Conservation (phyloP, 2,888 invertebrate genomes). For the Drosophila kuntzei region DNA sequence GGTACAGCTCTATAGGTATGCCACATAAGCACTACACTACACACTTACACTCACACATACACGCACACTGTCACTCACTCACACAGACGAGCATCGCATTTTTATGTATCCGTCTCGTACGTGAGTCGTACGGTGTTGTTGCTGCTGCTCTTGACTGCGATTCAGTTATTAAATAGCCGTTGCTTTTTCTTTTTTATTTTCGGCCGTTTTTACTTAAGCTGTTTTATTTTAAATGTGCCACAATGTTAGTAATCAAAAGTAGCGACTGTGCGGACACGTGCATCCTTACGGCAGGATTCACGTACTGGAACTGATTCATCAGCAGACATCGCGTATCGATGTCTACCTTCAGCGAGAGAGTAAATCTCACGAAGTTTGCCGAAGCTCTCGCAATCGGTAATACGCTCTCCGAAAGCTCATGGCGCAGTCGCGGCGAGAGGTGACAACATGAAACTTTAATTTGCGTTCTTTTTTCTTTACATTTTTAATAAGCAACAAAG, state of each 20-base stretch:
- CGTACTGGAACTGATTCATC: constrained; percentile 79
- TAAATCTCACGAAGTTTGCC: constrained; percentile 33
- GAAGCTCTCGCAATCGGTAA: constrained; percentile 28
- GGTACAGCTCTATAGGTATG: constrained; percentile 76
- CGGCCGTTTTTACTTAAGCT: constrained; percentile 41
- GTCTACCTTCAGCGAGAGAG: constrained; percentile 40
- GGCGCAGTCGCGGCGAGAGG: constrained; percentile 38
- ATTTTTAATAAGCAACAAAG: constrained; percentile 68
- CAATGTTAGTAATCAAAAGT: constrained; percentile 56
- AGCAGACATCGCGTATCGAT: constrained; percentile 43
- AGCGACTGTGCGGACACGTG: constrained; percentile 57
- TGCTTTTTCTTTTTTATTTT: constrained; percentile 45
- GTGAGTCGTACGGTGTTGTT: constrained; percentile 53
- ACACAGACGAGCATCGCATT: constrained; percentile 59
- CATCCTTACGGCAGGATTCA: constrained; percentile 80
- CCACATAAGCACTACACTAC: constrained; percentile 53
- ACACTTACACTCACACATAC: constrained; percentile 27
- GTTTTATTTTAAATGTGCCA: constrained; percentile 70
- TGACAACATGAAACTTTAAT: constrained; percentile 68
- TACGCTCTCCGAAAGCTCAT: constrained; percentile 10
- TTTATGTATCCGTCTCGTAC: constrained; percentile 75
- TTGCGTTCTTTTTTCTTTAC: constrained; percentile 59
- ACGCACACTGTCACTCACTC: constrained; percentile 20
- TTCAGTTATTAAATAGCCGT: constrained; percentile 75
- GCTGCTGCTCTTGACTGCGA: constrained; percentile 47